Evolutionary conservation across 2,888 invertebrate genomes (phyloP).

Genomic region (Tenthredo mesomela): DNA sequence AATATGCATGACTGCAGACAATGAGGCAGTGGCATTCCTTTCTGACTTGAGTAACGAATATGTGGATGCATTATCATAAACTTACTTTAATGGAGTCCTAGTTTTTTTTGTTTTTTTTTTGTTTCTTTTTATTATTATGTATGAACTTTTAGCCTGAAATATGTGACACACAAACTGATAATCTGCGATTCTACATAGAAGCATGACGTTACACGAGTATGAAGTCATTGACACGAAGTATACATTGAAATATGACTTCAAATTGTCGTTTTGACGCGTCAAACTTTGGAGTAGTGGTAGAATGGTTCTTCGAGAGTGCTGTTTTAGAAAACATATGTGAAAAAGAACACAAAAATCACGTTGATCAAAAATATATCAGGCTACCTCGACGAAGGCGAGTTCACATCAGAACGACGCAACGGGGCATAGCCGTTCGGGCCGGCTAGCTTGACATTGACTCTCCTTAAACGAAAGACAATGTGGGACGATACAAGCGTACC

Average conservation of each 20-base stretch:
- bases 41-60: not conserved
- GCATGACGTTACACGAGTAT: not conserved
- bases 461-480: conserved; percentile 30
- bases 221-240: not conserved
- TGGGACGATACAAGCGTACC: not conserved
- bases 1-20: not conserved
- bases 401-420: too few relatives aligned
- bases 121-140: not conserved
- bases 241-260: not conserved
- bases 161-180: not conserved
- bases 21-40: not conserved
- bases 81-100: not conserved
- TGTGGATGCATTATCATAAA: not conserved
- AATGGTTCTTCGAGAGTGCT: not conserved
- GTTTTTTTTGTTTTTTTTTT: not conserved
- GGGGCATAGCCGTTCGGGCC: not conserved
- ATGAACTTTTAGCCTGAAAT: not conserved
- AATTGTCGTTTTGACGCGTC: not conserved
- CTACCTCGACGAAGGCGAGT: too few relatives aligned
- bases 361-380: too few relatives aligned
- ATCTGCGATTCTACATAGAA: not conserved
- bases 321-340: not conserved
- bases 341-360: not conserved
- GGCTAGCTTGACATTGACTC: conserved; percentile 13
- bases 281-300: not conserved